Percentiles rank a stretch among this genome's conserved stretches.
phyloP scores from a whole-genome alignment of 2,888 invertebrate species.

The Pristionchus exspectatus region DNA sequence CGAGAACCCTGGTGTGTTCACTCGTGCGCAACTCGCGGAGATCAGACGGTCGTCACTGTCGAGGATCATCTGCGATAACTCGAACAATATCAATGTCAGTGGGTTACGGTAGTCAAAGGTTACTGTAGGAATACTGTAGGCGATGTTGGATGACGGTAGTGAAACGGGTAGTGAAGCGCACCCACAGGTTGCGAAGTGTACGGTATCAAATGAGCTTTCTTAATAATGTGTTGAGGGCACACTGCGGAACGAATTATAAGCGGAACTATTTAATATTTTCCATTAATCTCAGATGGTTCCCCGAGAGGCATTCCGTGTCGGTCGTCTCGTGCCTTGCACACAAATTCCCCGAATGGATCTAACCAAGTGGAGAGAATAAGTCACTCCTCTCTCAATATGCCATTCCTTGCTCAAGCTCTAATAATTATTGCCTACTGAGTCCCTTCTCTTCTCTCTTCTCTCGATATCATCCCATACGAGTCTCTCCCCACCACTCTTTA shows the following conservation, averaged over 20 bases:
- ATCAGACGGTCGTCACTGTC: conserved; percentile 90
- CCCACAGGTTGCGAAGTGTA: too few relatives aligned
- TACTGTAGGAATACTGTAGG: background rate
- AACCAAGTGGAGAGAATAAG: conserved; percentile 74
- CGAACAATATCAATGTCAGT: conserved; percentile 83
- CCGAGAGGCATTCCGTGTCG: conserved; percentile 76
- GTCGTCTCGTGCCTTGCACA: conserved; percentile 73
- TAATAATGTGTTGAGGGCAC: background rate
- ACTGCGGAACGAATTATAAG: background rate
- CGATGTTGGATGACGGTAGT: background rate
- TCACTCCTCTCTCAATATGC: conserved; percentile 4
- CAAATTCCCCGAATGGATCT: conserved; percentile 78
- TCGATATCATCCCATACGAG: conserved; percentile 46
- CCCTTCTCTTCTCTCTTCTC: conserved; percentile 27
- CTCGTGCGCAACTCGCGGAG: conserved; percentile 85
- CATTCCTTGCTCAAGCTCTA: conserved; percentile 20
- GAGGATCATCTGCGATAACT: conserved; percentile 91
- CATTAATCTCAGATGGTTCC: conserved; percentile 67
- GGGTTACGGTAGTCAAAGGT: background rate
- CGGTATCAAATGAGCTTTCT: background rate
- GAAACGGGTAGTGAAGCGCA: too few relatives aligned
- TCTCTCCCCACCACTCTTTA: conserved; percentile 26
- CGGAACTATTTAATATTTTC: background rate
- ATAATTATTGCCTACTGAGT: conserved; percentile 47
- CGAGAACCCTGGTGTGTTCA: conserved; percentile 80